These are phyloP conservation scores for Ephestia elutella DNA, from an alignment of 1,140 invertebrate species.

Conservation along the genomic window DNA sequence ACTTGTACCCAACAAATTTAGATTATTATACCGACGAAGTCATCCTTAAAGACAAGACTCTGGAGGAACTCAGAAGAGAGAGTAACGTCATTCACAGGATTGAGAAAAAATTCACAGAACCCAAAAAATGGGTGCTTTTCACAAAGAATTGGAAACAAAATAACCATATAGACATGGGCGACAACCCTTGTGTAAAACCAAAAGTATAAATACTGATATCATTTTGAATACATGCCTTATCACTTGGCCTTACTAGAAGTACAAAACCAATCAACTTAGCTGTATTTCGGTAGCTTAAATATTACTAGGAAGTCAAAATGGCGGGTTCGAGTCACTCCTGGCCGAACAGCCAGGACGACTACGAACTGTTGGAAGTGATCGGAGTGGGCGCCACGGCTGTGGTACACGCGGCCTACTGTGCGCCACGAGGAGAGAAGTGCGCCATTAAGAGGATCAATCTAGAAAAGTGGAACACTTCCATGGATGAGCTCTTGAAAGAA, in stretches of 20 bases:
- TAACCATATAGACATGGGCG: constrained; percentile 60
- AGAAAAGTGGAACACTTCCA: constrained; percentile 99
- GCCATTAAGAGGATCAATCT: constrained; percentile 99
- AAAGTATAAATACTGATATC: constrained; percentile 12
- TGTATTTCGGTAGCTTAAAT: constrained; percentile 1
- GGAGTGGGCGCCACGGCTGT: constrained; percentile 95
- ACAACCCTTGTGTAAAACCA: constrained; percentile 26
- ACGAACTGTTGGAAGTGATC: constrained; percentile 96
- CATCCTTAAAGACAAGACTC: constrained; percentile 36
- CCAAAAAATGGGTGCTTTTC: constrained; percentile 23
- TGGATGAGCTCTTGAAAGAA: constrained; percentile 98
- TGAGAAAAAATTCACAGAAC: constrained; percentile 25
- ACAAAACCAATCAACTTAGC: constrained; percentile 18
- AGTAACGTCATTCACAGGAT: constrained; percentile 39
- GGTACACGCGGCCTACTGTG: constrained; percentile 95
- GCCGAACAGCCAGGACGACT: constrained; percentile 96
- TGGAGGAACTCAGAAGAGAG: constrained; percentile 41
- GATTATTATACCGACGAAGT: constrained; percentile 35
- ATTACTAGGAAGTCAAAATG: constrained; percentile 31
- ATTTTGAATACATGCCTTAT: constrained; percentile 36
- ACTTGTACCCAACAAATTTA: constrained; percentile 56
- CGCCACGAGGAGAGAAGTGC: constrained; percentile 95
- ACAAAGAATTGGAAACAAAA: constrained; percentile 45
- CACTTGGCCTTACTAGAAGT: constrained; percentile 43
- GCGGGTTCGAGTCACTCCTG: constrained; percentile 77